A percentile compares a stretch with the other conserved stretches of the same genome.
Conservation (phyloP, 2,888 invertebrate species). For the Lithophane socia region DNA sequence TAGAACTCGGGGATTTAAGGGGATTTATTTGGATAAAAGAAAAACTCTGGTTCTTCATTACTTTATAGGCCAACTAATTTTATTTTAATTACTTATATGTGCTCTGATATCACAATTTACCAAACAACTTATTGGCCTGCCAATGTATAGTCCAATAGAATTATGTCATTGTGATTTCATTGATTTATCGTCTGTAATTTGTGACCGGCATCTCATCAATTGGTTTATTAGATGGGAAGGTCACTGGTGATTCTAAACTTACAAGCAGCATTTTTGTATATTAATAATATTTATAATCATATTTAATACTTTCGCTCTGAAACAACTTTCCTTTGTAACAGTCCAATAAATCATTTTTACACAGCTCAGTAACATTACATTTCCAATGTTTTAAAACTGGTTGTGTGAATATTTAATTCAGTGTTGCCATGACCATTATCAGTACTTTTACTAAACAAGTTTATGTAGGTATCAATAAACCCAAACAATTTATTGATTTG, state of each 20-base stretch:
- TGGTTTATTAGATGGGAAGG: slow-evolving; percentile 10
- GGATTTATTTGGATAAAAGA: background rate
- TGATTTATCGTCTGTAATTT: slow-evolving; percentile 2
- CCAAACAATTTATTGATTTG: slow-evolving; percentile 2
- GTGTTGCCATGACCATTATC: background rate
- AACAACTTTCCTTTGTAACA: background rate
- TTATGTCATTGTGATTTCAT: background rate
- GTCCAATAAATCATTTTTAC: background rate
- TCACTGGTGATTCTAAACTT: background rate
- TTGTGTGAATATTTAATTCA: background rate
- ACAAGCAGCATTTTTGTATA: background rate
- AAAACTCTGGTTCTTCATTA: too few relatives aligned
- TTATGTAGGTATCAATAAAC: background rate
- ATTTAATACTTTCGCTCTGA: background rate
- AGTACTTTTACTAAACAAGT: background rate
- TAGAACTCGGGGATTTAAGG: background rate
- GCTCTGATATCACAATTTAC: too few relatives aligned
- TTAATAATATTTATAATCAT: background rate
- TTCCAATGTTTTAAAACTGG: background rate
- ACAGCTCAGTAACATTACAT: background rate
- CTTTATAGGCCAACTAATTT: background rate
- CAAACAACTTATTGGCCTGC: background rate
- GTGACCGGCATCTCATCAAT: background rate
- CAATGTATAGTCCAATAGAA: slow-evolving; percentile 1
- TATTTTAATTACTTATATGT: too few relatives aligned